A percentile compares a stretch with the other conserved stretches of the same genome.
phyloP scores from a whole-genome alignment of 2,888 invertebrate genomes.

The Sesia apiformis region DNA sequence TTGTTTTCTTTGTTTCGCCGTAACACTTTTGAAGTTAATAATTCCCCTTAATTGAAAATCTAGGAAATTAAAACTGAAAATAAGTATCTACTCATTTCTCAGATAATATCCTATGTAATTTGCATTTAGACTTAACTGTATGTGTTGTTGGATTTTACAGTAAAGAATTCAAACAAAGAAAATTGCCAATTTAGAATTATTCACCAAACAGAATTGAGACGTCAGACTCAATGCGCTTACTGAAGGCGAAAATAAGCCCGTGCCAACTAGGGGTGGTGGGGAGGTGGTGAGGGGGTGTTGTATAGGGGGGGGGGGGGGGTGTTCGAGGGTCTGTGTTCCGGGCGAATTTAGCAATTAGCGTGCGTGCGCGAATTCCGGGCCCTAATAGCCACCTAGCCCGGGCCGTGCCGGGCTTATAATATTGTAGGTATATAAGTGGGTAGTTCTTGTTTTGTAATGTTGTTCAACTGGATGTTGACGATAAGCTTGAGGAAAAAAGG shows the following conservation, averaged over 20 bases:
- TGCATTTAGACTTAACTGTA: too few relatives aligned
- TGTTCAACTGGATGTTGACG: too few relatives aligned
- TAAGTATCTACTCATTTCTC: too few relatives aligned
- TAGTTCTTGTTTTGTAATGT: too few relatives aligned
- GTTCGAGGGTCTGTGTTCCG: constrained; percentile 8
- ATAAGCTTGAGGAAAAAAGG: too few relatives aligned
- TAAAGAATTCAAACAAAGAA: neutral
- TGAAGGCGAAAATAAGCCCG: neutral
- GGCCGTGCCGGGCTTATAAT: neutral
- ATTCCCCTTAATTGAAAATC: too few relatives aligned
- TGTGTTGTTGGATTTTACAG: too few relatives aligned
- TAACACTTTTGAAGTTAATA: too few relatives aligned
- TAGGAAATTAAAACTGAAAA: too few relatives aligned
- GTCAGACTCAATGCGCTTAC: neutral
- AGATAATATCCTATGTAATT: too few relatives aligned
- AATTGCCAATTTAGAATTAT: neutral
- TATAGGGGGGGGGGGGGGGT: constrained; percentile 1
- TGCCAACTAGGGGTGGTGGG: neutral
- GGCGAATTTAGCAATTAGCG: constrained; percentile 61
- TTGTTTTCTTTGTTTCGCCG: too few relatives aligned
- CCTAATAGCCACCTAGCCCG: constrained; percentile 39
- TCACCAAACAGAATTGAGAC: neutral
- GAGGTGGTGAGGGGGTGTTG: neutral
- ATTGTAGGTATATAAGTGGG: too few relatives aligned
- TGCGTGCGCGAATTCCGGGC: constrained; percentile 39